A percentile compares a stretch with the other conserved stretches of the same genome.
Conservation (phyloP, 2,888 invertebrate species). For the Rhopalosiphum nymphaeae region DNA sequence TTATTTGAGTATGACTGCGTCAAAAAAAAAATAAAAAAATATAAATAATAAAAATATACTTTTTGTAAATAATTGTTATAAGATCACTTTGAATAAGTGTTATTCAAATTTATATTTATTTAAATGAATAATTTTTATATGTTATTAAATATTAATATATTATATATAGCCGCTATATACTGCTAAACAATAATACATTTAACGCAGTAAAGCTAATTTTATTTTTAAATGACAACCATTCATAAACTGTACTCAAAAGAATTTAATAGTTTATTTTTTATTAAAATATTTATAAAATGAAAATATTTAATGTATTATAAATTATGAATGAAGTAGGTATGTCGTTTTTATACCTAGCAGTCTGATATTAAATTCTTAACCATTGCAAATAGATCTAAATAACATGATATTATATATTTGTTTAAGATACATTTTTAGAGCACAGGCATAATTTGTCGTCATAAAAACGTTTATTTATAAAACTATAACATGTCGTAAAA, state of each 20-base stretch:
- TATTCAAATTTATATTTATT: not conserved
- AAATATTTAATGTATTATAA: not conserved
- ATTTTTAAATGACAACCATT: not conserved
- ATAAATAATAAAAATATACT: not conserved
- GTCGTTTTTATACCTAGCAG: not conserved
- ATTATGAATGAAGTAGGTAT: not conserved
- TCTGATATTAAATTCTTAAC: not conserved
- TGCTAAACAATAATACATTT: not conserved
- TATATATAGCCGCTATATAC: too few species aligned
- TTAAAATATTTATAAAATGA: not conserved
- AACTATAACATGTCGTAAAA: not conserved
- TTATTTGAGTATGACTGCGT: not conserved
- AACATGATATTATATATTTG: not conserved
- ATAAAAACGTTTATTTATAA: not conserved
- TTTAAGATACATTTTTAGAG: not conserved
- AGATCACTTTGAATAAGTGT: not conserved
- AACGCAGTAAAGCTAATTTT: not conserved
- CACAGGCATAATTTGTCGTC: not conserved
- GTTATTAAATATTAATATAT: not conserved
- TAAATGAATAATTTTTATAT: not conserved
- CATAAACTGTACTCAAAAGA: not conserved
- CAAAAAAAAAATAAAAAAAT: not conserved
- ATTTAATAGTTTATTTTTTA: not conserved
- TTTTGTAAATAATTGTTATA: not conserved
- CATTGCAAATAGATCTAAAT: not conserved